Evolutionary conservation across 2,888 invertebrate species (phyloP), one percentile per base, ranked within the genome.

Genomic region (Pristionchus mayeri): DNA sequence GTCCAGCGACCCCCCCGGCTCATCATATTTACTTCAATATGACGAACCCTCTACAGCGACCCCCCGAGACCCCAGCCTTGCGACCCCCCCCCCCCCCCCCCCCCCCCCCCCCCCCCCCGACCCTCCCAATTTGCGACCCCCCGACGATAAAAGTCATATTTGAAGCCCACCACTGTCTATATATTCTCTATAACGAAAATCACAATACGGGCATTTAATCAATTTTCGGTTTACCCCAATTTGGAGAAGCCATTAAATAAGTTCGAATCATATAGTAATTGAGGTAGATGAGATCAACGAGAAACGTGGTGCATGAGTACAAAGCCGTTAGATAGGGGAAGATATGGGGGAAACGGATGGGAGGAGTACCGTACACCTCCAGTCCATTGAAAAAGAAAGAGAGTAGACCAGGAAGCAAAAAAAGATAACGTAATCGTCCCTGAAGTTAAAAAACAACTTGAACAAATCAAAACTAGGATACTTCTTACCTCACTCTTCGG

Each of bases 251-350:
- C 37, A 40, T 34, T 13, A 50, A 37, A 50, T 48, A 78, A 3
- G 50, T 40, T 27, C 21, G 50, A 1, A 54, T 57, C 24, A 80
- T 30, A 13, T 37, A 37, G 44, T 37, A 60, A 80, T 80, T 80
- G 16, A 40, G 37, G n/a, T 57, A 60, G 34, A 60, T 21, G 18
- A 80, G 57, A 37, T 57, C 54, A 9, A 54, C 7, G 11, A 80
- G 37, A 34, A 80, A 80, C 2, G n/a, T 57, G 24, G 40, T 37
- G 93, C 96, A 98, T 13, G 96, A 96, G 93, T 95, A 97, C 11
- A 95, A 94, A 0, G 97, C 96, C 87, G 97, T 95, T 37, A 96
- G 93, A 76, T 98, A 94, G 0, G 96, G 95, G 93, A 95, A 97
- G 54, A 98, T 93, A 94, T 97, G 96, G 0, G 98, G 97, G 90